Evolutionary conservation across 1,140 invertebrate genomes (phyloP).

Genomic region (Micrasema longulum): DNA sequence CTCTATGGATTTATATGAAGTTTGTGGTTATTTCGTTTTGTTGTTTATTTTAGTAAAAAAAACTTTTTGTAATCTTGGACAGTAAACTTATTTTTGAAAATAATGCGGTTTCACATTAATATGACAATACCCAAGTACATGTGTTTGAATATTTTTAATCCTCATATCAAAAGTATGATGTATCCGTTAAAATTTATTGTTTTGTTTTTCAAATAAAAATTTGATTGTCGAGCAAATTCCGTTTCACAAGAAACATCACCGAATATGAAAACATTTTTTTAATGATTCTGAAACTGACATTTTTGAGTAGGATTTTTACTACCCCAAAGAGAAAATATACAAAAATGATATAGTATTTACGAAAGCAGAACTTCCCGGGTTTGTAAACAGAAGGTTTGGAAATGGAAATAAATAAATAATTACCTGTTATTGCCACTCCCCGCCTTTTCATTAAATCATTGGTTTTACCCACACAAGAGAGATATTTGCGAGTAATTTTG

Average conservation of each 20-base stretch:
- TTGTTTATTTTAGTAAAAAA: no score
- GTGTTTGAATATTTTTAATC: no score
- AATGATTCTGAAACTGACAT: neutral
- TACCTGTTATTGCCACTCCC: constrained; percentile 14
- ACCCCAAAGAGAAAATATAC: neutral
- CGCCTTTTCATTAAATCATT: neutral
- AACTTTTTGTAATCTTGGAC: no score
- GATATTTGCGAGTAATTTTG: neutral
- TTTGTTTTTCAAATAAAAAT: no score
- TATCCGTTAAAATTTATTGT: no score
- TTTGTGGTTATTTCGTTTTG: no score
- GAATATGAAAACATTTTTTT: neutral
- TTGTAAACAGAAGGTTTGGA: neutral
- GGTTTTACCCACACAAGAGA: neutral
- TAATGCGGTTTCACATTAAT: no score
- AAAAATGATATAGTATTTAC: neutral
- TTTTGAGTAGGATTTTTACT: neutral
- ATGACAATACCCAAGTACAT: no score
- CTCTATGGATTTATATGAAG: no score
- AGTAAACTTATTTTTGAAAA: no score
- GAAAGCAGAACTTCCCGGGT: neutral
- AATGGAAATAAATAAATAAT: constrained; percentile 4
- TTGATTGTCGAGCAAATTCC: no score
- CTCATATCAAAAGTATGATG: no score
- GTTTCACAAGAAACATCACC: neutral